Evolutionary conservation across 2,113 vertebrate species (phyloP).

Genomic region (Rhabdornis inornatus): DNA sequence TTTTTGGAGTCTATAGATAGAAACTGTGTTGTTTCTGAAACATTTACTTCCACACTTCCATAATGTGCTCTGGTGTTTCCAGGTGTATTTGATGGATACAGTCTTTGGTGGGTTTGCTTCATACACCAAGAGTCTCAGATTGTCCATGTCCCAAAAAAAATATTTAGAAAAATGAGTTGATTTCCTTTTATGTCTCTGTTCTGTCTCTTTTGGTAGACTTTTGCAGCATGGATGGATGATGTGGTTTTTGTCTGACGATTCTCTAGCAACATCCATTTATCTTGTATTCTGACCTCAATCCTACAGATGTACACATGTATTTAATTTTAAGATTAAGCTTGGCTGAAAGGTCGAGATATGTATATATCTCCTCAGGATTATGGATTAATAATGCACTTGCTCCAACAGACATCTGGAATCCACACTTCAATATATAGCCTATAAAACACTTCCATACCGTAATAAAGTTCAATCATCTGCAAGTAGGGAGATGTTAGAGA

Average conservation of each 20-base stretch:
- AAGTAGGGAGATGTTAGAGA: conserved; percentile 6
- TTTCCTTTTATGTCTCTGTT: conserved; percentile 23
- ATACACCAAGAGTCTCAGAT: neutral
- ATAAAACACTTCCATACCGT: neutral
- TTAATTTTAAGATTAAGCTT: conserved; percentile 44
- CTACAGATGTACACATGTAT: conserved; percentile 33
- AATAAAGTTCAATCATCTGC: conserved; percentile 21
- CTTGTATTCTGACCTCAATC: neutral
- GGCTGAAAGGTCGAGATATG: neutral
- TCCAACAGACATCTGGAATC: conserved; percentile 42
- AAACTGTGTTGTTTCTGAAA: neutral
- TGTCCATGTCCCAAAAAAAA: neutral
- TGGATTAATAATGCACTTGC: conserved; percentile 37
- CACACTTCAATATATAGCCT: conserved; percentile 16
- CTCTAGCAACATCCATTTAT: conserved; percentile 22
- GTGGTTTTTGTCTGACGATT: conserved; percentile 11
- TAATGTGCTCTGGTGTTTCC: neutral
- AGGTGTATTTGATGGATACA: neutral
- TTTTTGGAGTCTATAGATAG: neutral
- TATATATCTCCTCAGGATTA: conserved; percentile 9
- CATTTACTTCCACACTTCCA: neutral
- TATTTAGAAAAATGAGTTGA: neutral
- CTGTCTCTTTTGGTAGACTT: neutral
- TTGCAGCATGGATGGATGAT: conserved; percentile 23
- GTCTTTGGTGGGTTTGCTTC: neutral